These are phyloP conservation scores for Platichthys stellatus DNA, from an alignment of 2,113 vertebrate species.

Conservation along the genomic window DNA sequence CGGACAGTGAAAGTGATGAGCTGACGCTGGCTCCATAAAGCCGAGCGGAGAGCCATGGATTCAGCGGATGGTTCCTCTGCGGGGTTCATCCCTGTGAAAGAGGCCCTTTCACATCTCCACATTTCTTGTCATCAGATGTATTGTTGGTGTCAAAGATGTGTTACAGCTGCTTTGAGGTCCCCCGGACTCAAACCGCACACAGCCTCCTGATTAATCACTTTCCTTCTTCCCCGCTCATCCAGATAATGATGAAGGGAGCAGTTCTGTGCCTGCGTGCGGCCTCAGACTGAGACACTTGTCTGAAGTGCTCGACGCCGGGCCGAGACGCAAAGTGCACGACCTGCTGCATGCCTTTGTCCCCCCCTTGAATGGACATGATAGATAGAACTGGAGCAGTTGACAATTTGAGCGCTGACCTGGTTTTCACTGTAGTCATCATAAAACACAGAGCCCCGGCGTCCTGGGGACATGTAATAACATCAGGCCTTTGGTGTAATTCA, in stretches of 20 bases:
- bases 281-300: conserved; percentile 38
- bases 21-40: background rate
- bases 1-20: conserved; percentile 3
- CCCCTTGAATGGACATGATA: conserved; percentile 68
- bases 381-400: conserved; percentile 74
- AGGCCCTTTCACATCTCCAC: background rate
- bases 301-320: conserved; percentile 25
- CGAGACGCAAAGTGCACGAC: conserved; percentile 48
- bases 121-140: background rate
- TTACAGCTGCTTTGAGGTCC: background rate
- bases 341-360: conserved; percentile 71
- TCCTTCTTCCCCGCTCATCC: background rate
- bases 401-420: conserved; percentile 79
- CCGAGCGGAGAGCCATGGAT: background rate
- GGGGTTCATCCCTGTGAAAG: background rate
- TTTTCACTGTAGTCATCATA: conserved; percentile 80
- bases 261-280: conserved; percentile 1
- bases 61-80: background rate
- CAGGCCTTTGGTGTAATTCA: conserved; percentile 78
- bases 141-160: background rate
- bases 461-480: conserved; percentile 78
- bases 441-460: conserved; percentile 72
- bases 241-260: conserved; percentile 8
- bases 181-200: background rate
- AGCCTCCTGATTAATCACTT: conserved; percentile 4